Base-by-base conservation (phyloP, 2,113 vertebrate genomes). In the Gymnarchus niloticus region DNA sequence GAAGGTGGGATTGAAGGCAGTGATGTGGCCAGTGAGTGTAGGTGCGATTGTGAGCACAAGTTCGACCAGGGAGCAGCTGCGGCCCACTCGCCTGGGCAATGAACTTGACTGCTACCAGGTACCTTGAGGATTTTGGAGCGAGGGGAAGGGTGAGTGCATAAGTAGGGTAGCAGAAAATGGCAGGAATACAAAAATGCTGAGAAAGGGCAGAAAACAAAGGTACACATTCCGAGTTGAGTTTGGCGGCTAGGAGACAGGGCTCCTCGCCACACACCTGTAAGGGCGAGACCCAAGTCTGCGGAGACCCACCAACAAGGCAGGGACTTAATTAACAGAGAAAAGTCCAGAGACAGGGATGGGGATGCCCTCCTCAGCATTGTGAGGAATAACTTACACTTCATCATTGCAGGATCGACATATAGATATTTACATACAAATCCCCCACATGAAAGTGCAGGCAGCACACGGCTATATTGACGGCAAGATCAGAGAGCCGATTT, bases 391-490 rank as follows among this genome's bases (percentile, higher is more conserved):
- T 84, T 86, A 87, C 90, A 89, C 91, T 93, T 93, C 90, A 93
- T 93, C 91, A 93, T 93, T 93, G 94, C 89, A 94, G 88, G 89
- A 90, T 91, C 90, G 92, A 93, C 92, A 91, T 90, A 89, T 91
- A 92, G 93, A 93, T 94, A 95, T 94, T 95, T 95, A 93, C 93
- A 94, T 91, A 90, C 90, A 86, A 91, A 88, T 82, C 56, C 51
- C 80, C n/a, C 88, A 86, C 90, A 87, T 88, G 90, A 92, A 91
- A 86, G 90, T 90, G 90, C 91, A 92, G 89, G 91, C 91, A 89
- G 89, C 23, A 12, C 33, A 6, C 91, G 91, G 89, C 91, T 87
- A 89, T 87, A 92, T 90, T 92, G 93, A 89, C 91, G 90, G 86
- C 87, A 88, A 93, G 93, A 94, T 94, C 92, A 94, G 91, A 95